These are phyloP conservation scores for Columba janthina DNA, from an alignment of 2,113 vertebrate species.

Conservation along the genomic window DNA sequence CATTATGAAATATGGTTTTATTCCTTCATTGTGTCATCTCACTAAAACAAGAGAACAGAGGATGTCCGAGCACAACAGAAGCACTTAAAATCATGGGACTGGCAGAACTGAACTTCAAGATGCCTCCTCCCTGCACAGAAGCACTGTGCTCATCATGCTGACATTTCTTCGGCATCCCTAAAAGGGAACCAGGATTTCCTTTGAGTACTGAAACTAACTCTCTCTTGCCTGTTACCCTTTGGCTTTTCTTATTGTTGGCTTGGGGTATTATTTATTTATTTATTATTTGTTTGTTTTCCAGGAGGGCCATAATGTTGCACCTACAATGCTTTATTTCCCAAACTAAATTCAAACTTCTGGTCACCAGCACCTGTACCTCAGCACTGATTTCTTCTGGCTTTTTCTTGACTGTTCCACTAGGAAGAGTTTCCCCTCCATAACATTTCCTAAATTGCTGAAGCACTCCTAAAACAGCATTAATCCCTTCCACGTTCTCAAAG, in stretches of 20 bases:
- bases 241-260: neutral
- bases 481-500: neutral
- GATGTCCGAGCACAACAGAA: neutral
- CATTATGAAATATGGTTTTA: neutral
- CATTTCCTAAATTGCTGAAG: neutral
- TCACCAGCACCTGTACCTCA: neutral
- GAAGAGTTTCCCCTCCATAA: neutral
- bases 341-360: neutral
- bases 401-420: neutral
- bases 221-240: neutral
- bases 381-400: neutral
- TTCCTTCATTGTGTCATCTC: neutral
- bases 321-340: neutral
- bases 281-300: neutral
- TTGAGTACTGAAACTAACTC: neutral
- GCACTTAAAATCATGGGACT: neutral
- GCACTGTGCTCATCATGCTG: neutral
- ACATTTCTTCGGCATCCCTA: neutral
- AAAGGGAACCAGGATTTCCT: neutral
- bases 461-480: neutral
- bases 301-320: neutral
- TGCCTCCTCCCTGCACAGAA: neutral
- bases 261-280: neutral
- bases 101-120: neutral
- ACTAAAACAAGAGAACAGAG: neutral